These are phyloP conservation scores for Mythimna albipuncta DNA, from an alignment of 2,888 invertebrate species.

Conservation along the genomic window DNA sequence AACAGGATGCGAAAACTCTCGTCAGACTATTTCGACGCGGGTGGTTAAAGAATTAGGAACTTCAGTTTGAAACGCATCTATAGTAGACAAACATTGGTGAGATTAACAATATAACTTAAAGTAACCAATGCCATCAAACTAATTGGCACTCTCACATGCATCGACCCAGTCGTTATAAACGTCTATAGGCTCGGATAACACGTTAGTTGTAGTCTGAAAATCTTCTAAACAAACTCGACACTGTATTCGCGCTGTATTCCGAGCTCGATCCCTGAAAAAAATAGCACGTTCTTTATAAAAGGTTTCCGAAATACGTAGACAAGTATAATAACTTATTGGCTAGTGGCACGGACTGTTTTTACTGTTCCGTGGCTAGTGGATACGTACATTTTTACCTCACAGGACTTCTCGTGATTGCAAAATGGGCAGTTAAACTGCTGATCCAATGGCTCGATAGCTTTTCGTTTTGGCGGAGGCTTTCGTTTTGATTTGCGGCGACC, in stretches of 20 bases:
- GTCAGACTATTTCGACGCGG: no score
- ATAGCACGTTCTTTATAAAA: constrained; percentile 3
- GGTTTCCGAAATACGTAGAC: constrained; percentile 11
- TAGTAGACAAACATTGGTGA: constrained; percentile 25
- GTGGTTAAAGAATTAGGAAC: neutral
- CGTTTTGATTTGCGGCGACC: constrained; percentile 99
- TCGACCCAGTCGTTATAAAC: constrained; percentile 99
- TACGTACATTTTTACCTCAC: constrained; percentile 99
- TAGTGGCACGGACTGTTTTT: no score
- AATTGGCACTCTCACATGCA: constrained; percentile 98
- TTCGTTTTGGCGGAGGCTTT: constrained; percentile 98
- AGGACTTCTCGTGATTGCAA: constrained; percentile 99
- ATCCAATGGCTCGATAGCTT: constrained; percentile 97
- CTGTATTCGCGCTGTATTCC: constrained; percentile 98
- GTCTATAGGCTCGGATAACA: constrained; percentile 99
- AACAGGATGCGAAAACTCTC: no score
- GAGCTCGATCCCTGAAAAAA: constrained; percentile 96
- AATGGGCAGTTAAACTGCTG: constrained; percentile 99
- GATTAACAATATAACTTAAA: constrained; percentile 61
- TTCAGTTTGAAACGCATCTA: constrained; percentile 20
- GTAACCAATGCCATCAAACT: constrained; percentile 65
- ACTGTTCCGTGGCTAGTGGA: no score
- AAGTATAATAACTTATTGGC: neutral
- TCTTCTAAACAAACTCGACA: constrained; percentile 99
- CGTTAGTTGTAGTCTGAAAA: constrained; percentile 98